These are phyloP conservation scores for Apostichopus parvimensis DNA, from an alignment of 35 echinoderm and acorn worm species.

Conservation along the genomic window DNA sequence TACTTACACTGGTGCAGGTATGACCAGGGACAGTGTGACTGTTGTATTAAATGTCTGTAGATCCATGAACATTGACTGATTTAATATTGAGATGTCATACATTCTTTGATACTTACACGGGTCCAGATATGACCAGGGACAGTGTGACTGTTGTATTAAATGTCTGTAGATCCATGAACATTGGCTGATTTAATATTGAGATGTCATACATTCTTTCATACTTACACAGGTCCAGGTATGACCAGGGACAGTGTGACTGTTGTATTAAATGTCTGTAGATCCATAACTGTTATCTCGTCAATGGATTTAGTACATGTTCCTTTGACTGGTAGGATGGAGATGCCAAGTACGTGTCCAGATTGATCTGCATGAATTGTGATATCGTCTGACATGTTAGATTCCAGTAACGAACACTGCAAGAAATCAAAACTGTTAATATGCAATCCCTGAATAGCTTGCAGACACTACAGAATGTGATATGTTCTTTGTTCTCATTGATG, in stretches of 20 bases:
- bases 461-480: too few species aligned
- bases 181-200: neutral
- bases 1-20: too few species aligned
- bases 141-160: too few species aligned
- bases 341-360: slow-evolving; percentile 84
- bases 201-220: neutral
- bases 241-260: slow-evolving; percentile 76
- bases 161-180: too few species aligned
- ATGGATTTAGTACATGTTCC: slow-evolving; percentile 69
- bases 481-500: too few species aligned
- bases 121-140: too few species aligned
- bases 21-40: too few species aligned
- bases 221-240: slow-evolving; percentile 86
- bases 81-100: neutral
- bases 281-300: slow-evolving; percentile 43
- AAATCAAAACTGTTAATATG: neutral
- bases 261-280: slow-evolving; percentile 76
- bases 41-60: too few species aligned
- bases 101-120: too few species aligned
- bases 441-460: too few species aligned
- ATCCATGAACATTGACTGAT: neutral
- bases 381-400: slow-evolving; percentile 87
- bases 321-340: slow-evolving; percentile 66
- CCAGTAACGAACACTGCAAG: slow-evolving; percentile 81
- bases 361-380: slow-evolving; percentile 89